phyloP scores from a whole-genome alignment of 2,888 invertebrate genomes.

The Drosophila gaucha region DNA sequence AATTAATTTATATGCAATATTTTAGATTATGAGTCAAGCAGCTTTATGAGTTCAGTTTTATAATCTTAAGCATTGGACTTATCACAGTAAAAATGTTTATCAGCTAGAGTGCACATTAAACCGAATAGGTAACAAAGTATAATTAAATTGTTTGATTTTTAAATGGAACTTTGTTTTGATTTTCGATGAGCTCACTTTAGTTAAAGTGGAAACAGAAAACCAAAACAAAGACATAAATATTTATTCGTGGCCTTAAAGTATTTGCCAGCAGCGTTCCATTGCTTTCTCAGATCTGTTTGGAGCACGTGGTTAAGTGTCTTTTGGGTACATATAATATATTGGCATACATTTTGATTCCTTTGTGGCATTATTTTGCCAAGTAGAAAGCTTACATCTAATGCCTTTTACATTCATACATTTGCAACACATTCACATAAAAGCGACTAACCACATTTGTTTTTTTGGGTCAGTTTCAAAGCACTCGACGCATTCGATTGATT shows the following conservation, averaged over 20 bases:
- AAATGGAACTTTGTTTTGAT: constrained; percentile 20
- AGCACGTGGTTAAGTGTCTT: constrained; percentile 12
- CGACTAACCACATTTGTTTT: constrained; percentile 51
- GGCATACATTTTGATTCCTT: constrained; percentile 23
- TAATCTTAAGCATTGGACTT: constrained; percentile 38
- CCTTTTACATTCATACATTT: neutral
- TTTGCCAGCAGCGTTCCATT: neutral
- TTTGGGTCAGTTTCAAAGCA: constrained; percentile 69
- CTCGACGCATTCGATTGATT: constrained; percentile 63
- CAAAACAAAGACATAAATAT: constrained; percentile 25
- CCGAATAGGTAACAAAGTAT: constrained; percentile 5
- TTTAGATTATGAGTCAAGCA: constrained; percentile 38
- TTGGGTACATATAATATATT: constrained; percentile 4
- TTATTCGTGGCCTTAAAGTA: constrained; percentile 6
- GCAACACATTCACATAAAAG: neutral
- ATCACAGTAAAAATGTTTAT: constrained; percentile 34
- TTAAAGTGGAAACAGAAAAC: neutral
- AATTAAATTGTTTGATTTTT: constrained; percentile 12
- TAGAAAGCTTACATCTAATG: constrained; percentile 24
- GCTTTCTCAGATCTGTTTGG: neutral
- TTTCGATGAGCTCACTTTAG: constrained; percentile 16
- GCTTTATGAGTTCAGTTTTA: constrained; percentile 10
- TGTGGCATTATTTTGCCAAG: constrained; percentile 39
- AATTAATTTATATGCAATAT: constrained; percentile 6
- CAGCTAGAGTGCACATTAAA: constrained; percentile 18